Evolutionary conservation across 2,113 vertebrate genomes (phyloP), one percentile per base, ranked within the genome.

Genomic region (Corythaeola cristata): DNA sequence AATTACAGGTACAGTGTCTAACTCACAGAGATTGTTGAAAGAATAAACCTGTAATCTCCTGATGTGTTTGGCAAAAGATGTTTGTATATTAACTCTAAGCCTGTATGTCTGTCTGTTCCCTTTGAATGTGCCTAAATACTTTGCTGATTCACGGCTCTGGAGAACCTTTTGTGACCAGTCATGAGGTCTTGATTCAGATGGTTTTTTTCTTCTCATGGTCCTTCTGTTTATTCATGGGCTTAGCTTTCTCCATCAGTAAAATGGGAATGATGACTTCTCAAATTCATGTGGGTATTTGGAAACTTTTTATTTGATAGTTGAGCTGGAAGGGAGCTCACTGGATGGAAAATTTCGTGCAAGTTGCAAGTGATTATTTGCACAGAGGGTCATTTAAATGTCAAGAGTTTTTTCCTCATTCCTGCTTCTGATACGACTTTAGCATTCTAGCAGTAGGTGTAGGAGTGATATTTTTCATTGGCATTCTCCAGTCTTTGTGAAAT

Each of bases 381-480:
- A 10, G 76, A 55, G 91, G 88, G 78, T 95, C 91, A 88, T 89
- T 91, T 89, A 91, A 95, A 89, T 96, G 89, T 87, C 76, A 91
- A n/a, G 85, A 75, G 66, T 81, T 90, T 91, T 92, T 87, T 88
- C 45, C 79, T 93, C 22, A 10, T 92, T 85, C 33, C 14, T 86
- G 62, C 53, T 93, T 86, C 87, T 88, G 58, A 56, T 89, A 74
- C 0, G 14, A 62, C 80, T 94, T 84, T 15, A 89, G 78, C 75
- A 71, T 92, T 77, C 85, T 73, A 93, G 93, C 88, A 92, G 94
- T 47, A 78, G 91, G 85, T 22, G 53, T 78, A 79, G 87, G 76
- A 89, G 90, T 86, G 89, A 59, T 82, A 85, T 87, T 93, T 94
- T 92, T 81, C 86, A 75, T 93, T 95, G 92, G 89, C 96, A 71